These are phyloP conservation scores for Epinephelus moara DNA, from an alignment of 2,113 vertebrate genomes.

Conservation along the genomic window DNA sequence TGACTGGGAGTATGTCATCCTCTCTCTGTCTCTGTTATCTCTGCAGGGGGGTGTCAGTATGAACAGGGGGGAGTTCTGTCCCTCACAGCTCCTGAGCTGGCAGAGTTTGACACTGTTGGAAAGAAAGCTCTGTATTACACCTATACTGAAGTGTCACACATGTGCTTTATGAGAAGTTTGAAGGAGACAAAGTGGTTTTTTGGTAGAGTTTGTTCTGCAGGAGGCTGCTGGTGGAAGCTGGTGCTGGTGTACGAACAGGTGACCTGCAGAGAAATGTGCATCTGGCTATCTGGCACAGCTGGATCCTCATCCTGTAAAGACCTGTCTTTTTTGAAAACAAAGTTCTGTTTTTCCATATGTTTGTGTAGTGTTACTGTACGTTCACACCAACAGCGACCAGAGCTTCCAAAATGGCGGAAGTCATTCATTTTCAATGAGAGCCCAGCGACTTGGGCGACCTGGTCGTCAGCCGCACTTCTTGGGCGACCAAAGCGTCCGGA, in stretches of 20 bases:
- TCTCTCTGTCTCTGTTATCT: slow-evolving; percentile 4
- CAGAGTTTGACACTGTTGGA: slow-evolving; percentile 7
- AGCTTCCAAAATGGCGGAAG: too few relatives aligned
- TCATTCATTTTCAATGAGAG: too few relatives aligned
- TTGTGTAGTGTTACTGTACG: too few relatives aligned
- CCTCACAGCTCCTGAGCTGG: slow-evolving; percentile 2
- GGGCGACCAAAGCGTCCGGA: too few relatives aligned
- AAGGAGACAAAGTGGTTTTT: neutral
- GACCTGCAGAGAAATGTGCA: neutral
- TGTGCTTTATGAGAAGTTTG: neutral
- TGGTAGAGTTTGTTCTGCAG: neutral
- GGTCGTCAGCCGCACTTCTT: too few relatives aligned
- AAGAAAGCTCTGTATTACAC: slow-evolving; percentile 4
- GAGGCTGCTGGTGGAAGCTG: neutral
- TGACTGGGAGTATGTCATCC: slow-evolving; percentile 5
- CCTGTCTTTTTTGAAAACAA: neutral
- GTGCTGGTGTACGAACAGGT: neutral
- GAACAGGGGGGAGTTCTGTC: neutral
- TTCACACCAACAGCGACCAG: too few relatives aligned
- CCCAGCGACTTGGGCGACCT: too few relatives aligned
- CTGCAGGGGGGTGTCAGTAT: neutral
- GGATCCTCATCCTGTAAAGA: neutral
- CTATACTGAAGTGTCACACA: neutral
- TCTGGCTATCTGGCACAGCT: neutral
- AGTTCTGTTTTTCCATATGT: too few relatives aligned